Conservation (phyloP, 2,888 invertebrate genomes). For the Apantesis nais region DNA sequence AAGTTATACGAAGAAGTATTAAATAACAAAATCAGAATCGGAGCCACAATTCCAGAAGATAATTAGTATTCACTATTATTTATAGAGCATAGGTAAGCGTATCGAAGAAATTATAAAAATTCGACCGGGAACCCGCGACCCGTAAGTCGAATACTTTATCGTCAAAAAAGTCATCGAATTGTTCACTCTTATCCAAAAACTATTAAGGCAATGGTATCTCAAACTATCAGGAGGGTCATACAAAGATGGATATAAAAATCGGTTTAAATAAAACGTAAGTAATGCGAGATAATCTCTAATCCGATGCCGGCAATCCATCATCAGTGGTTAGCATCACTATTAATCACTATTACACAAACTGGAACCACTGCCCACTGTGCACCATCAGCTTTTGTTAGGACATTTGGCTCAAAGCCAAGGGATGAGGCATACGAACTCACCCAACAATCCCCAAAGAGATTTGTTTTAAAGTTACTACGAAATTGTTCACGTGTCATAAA, state of each 20-base stretch:
- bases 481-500: neutral
- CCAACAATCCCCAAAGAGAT: constrained; percentile 4
- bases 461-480: neutral
- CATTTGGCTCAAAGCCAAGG: constrained; percentile 40
- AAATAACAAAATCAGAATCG: no score
- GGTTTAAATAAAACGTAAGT: neutral
- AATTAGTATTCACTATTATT: no score
- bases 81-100: no score
- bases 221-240: neutral
- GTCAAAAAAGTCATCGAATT: no score
- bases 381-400: constrained; percentile 22
- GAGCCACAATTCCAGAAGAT: no score
- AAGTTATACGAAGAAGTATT: no score
- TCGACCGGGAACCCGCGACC: no score
- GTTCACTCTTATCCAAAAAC: no score
- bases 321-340: constrained; percentile 20
- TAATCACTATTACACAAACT: constrained; percentile 29
- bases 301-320: constrained; percentile 20
- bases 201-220: no score
- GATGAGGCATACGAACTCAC: constrained; percentile 9
- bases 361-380: constrained; percentile 30
- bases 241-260: neutral
- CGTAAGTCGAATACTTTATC: no score
- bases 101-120: no score
- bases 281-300: constrained; percentile 15